Evolutionary conservation across 2,113 vertebrate genomes (phyloP), one percentile per base, ranked within the genome.

Genomic region (Coryphaenoides rupestris): DNA sequence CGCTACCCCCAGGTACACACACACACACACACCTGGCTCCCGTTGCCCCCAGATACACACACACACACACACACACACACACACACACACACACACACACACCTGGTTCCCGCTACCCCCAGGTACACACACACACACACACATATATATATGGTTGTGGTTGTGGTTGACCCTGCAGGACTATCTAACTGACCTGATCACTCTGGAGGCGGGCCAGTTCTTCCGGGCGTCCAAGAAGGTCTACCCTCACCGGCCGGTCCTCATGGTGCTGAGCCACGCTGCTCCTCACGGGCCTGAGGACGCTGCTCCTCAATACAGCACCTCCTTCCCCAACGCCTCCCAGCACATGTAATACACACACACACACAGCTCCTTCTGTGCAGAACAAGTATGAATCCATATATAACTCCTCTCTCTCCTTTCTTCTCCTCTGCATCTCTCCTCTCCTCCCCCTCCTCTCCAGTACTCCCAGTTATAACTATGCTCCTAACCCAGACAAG

Each of bases 401-500:
- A 10, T 10, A 40, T 40, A 40, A 40, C 33, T 40, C 33, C 2
- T 40, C 6, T 40, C 33, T 40, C 33, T 12, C 13, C 7, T 19
- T 49, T 47, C 28, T 40, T 22, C 19, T 24, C 45, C 45, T 21
- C 55, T 66, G n/a, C n/a, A n/a, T n/a, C 57, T 19, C 19, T 54
- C 12, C 1, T 14, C 22, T 17, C 58, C 33, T 19, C 58, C 58
- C 10, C 33, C 6, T 21, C 40, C 33, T 6, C 33, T 10, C 45
- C 88, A 98, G 96, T 66, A 98, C 96, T 19, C 96, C 96, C 0
- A 98, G 96, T 84, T 98, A 98, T 23, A 98, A 98, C 87, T 97
- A 96, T 1, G 96, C 95, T 0, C 96, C 96, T 1, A 98, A 96
- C 86, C 92, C 87, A 0, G 95, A 98, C 89, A 98, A 98, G 76